phyloP scores from a whole-genome alignment of 2,888 invertebrate species.

The Lagria hirta region DNA sequence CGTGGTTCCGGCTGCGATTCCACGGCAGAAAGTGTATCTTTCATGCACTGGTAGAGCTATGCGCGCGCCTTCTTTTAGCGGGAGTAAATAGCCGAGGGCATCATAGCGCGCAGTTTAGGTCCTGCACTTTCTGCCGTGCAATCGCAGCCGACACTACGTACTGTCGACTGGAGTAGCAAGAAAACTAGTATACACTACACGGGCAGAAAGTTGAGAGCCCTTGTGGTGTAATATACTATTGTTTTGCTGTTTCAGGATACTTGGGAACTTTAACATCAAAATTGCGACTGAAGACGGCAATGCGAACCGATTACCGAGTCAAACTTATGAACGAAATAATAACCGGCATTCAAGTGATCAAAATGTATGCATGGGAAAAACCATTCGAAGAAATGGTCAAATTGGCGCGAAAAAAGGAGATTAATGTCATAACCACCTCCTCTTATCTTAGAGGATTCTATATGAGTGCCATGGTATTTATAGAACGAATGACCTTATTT shows the following conservation, averaged over 20 bases:
- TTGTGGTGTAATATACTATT: too few species aligned
- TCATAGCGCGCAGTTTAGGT: too few species aligned
- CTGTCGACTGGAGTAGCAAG: too few species aligned
- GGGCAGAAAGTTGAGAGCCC: too few species aligned
- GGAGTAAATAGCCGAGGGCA: too few species aligned
- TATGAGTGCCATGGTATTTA: constrained; percentile 75
- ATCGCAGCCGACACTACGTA: too few species aligned
- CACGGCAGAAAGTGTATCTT: too few species aligned
- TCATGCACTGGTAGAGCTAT: too few species aligned
- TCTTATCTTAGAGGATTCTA: constrained; percentile 68
- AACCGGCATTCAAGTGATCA: constrained; percentile 71
- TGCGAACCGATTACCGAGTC: constrained; percentile 65
- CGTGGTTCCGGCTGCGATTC: too few species aligned
- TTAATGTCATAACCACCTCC: constrained; percentile 52
- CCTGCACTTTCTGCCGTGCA: too few species aligned
- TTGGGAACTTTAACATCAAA: constrained; percentile 53
- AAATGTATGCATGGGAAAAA: constrained; percentile 78
- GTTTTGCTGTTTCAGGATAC: constrained; percentile 52
- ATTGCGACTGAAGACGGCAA: constrained; percentile 53
- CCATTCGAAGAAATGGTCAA: constrained; percentile 66
- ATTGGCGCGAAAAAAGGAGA: constrained; percentile 67
- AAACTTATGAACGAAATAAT: constrained; percentile 74
- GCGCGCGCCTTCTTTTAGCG: too few species aligned
- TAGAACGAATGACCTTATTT: constrained; percentile 77
- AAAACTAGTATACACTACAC: too few species aligned